Percentiles rank a stretch among this genome's conserved stretches.
Evolutionary conservation across 2,797 vertebrate species (phyloP).

Genomic region (Nyctibius grandis): DNA sequence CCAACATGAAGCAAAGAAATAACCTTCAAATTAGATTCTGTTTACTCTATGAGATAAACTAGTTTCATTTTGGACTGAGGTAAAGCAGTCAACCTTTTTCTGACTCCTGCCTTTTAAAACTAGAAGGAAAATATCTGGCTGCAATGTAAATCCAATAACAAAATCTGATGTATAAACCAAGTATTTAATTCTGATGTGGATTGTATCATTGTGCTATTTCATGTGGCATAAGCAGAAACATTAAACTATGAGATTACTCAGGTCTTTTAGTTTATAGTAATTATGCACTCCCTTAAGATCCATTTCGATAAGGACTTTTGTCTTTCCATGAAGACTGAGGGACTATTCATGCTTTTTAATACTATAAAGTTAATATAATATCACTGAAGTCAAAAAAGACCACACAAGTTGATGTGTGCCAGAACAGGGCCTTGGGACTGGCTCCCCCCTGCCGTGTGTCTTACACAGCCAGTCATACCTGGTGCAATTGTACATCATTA

Average conservation of each 20-base stretch:
- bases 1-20: conserved; percentile 20
- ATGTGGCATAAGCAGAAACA: not conserved
- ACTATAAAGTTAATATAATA: not conserved
- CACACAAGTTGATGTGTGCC: rapidly evolving
- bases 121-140: not conserved
- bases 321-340: not conserved
- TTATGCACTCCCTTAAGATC: not conserved
- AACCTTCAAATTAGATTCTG: conserved; percentile 33
- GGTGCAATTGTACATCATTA: not conserved
- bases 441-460: rapidly evolving
- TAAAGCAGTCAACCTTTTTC: not conserved
- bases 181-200: not conserved
- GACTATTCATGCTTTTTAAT: not conserved
- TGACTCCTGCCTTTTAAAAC: not conserved
- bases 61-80: conserved; percentile 3
- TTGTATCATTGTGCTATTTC: not conserved
- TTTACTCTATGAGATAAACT: conserved; percentile 26
- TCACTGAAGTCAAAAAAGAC: not conserved
- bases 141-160: not conserved
- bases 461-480: not conserved
- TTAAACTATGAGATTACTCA: not conserved
- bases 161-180: not conserved
- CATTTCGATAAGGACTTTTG: not conserved
- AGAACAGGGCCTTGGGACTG: not conserved
- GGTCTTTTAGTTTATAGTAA: not conserved